Conservation (phyloP, 2,113 vertebrate species). For the zebrafish (Danio rerio) region DNA sequence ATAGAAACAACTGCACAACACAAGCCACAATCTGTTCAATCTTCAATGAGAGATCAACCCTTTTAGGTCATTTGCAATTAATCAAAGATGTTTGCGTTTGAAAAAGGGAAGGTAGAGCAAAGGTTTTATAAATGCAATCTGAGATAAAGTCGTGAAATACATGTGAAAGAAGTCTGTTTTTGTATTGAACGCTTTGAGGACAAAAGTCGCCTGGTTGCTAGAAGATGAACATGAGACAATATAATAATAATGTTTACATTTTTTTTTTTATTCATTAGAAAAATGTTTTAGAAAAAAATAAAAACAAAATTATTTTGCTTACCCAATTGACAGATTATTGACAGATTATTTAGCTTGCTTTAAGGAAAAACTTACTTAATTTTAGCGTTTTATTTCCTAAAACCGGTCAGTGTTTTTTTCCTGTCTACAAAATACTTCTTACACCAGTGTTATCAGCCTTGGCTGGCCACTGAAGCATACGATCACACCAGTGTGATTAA, state of each 20-base stretch:
- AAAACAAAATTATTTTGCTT: too few species aligned
- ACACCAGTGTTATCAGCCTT: too few species aligned
- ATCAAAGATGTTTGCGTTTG: background rate
- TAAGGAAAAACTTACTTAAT: too few species aligned
- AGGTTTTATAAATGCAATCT: slow-evolving; percentile 16
- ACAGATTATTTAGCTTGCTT: too few species aligned
- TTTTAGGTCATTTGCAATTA: background rate
- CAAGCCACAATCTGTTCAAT: background rate
- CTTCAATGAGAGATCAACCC: background rate
- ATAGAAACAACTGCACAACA: slow-evolving; percentile 12
- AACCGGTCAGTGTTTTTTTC: too few species aligned
- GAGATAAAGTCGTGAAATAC: background rate
- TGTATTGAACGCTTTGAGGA: background rate
- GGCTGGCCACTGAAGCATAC: too few species aligned
- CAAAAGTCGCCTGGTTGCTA: background rate
- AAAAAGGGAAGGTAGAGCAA: background rate
- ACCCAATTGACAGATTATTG: too few species aligned
- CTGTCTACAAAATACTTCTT: too few species aligned
- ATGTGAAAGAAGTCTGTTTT: background rate
- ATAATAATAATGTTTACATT: background rate
- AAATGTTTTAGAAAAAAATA: background rate
- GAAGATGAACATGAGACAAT: background rate
- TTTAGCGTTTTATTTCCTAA: too few species aligned
- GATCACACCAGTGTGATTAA: too few species aligned
- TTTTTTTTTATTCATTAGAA: background rate